phyloP scores from a whole-genome alignment of 2,888 invertebrate genomes.

The Limnephilus lunatus region DNA sequence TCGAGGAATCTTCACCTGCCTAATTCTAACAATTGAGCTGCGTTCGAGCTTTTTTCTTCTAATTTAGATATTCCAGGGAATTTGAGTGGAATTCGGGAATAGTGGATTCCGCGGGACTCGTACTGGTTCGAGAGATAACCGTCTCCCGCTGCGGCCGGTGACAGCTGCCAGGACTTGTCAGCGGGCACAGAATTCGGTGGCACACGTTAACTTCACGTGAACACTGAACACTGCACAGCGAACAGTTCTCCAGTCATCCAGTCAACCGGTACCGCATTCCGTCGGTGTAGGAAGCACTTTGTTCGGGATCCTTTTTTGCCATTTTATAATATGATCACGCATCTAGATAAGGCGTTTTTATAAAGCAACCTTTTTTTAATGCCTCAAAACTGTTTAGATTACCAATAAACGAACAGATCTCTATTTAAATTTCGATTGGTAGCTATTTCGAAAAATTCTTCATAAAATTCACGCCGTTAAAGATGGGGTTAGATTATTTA shows the following conservation, averaged over 20 bases:
- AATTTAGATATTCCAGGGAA: slow-evolving; percentile 65
- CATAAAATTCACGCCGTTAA: background rate
- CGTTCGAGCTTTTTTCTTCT: slow-evolving; percentile 55
- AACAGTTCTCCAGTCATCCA: background rate
- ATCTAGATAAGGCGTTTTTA: background rate
- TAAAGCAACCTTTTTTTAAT: background rate
- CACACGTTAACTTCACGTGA: slow-evolving; percentile 59
- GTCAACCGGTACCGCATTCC: background rate
- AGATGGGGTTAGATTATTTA: background rate
- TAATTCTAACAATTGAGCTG: slow-evolving; percentile 52
- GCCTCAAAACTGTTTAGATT: background rate
- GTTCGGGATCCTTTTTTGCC: slow-evolving; percentile 10
- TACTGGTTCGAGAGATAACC: slow-evolving; percentile 43
- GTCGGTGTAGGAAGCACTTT: background rate
- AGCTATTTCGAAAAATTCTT: background rate
- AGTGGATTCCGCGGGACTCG: slow-evolving; percentile 45
- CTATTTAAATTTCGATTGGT: background rate
- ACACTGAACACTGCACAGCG: background rate
- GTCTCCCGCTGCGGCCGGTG: slow-evolving; percentile 36
- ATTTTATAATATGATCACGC: background rate
- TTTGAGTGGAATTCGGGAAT: slow-evolving; percentile 61
- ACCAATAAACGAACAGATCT: background rate
- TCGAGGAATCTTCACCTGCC: slow-evolving; percentile 64
- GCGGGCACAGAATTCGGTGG: slow-evolving; percentile 50
- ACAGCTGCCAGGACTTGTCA: slow-evolving; percentile 53